Evolutionary conservation across 2,888 invertebrate species (phyloP).

Genomic region (Pyrrhosoma nymphula): DNA sequence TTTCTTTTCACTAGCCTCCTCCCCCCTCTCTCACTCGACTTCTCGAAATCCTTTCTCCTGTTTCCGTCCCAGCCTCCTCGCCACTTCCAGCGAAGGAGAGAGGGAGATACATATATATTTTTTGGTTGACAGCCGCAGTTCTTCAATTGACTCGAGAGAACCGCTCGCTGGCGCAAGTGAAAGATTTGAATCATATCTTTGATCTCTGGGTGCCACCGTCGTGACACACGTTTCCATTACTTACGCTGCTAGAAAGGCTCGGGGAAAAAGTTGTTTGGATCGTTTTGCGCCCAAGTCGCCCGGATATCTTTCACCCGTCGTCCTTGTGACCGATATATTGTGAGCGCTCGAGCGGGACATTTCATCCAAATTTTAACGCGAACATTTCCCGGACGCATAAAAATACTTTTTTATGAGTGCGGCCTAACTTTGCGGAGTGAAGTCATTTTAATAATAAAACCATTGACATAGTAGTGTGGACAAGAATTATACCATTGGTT

Average conservation of each 20-base stretch:
- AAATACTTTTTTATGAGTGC: not conserved
- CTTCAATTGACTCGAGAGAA: slow-evolving; percentile 1
- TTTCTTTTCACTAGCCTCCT: not conserved
- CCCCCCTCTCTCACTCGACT: not conserved
- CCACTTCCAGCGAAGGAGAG: not conserved
- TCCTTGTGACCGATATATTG: slow-evolving; percentile 16
- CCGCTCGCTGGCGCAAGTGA: slow-evolving; percentile 2
- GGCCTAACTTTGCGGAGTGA: too few relatives aligned
- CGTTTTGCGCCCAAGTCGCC: slow-evolving; percentile 18
- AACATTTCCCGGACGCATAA: slow-evolving; percentile 8
- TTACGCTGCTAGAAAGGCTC: not conserved
- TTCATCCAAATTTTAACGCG: not conserved
- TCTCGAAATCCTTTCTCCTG: not conserved
- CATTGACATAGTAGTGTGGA: too few relatives aligned
- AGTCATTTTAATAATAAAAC: too few relatives aligned
- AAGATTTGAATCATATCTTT: slow-evolving; percentile 12
- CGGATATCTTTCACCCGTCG: slow-evolving; percentile 16
- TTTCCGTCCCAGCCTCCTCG: not conserved
- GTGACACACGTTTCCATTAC: slow-evolving; percentile 18
- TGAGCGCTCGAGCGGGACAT: not conserved
- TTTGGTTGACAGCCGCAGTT: slow-evolving; percentile 10
- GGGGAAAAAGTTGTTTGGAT: not conserved
- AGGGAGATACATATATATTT: not conserved
- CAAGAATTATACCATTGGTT: too few relatives aligned
- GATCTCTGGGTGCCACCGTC: slow-evolving; percentile 5